A percentile compares a stretch with the other conserved stretches of the same genome.
These are phyloP conservation scores for Pseudanteris insignis DNA, from an alignment of 2,888 invertebrate genomes.

Conservation along the genomic window DNA sequence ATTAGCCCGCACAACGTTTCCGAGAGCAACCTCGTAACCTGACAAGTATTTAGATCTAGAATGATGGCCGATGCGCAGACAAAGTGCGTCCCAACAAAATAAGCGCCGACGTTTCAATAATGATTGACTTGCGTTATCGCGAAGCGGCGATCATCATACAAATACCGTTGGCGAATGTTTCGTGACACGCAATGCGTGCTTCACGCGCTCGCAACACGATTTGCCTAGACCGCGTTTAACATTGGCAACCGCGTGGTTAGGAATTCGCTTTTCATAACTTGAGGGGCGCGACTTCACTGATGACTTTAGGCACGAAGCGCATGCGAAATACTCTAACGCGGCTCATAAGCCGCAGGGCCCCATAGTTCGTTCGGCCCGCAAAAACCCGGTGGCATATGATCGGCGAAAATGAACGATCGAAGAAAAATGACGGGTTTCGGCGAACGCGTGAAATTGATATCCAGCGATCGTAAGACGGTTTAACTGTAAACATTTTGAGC, in stretches of 20 bases:
- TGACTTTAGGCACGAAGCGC: no score
- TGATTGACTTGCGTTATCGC: conserved; percentile 32
- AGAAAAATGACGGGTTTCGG: no score
- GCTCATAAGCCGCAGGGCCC: no score
- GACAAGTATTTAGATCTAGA: conserved; percentile 9
- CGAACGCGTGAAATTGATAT: no score
- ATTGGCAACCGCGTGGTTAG: neutral
- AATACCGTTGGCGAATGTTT: conserved; percentile 31
- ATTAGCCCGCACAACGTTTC: no score
- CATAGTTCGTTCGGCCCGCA: no score
- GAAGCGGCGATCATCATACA: conserved; percentile 30
- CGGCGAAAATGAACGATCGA: no score
- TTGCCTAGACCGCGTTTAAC: conserved; percentile 28
- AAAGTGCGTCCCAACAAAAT: conserved; percentile 14
- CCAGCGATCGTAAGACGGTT: no score
- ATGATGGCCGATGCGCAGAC: conserved; percentile 10
- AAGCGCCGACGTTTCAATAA: conserved; percentile 18
- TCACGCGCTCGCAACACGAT: conserved; percentile 35
- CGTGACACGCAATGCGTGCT: conserved; percentile 40
- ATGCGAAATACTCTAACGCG: no score
- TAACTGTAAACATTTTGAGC: no score
- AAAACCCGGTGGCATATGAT: no score
- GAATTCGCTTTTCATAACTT: neutral
- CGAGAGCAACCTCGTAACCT: conserved; percentile 13
- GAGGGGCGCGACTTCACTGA: neutral